Evolutionary conservation across 2,888 invertebrate genomes (phyloP).

Genomic region (Laspeyria flexula): DNA sequence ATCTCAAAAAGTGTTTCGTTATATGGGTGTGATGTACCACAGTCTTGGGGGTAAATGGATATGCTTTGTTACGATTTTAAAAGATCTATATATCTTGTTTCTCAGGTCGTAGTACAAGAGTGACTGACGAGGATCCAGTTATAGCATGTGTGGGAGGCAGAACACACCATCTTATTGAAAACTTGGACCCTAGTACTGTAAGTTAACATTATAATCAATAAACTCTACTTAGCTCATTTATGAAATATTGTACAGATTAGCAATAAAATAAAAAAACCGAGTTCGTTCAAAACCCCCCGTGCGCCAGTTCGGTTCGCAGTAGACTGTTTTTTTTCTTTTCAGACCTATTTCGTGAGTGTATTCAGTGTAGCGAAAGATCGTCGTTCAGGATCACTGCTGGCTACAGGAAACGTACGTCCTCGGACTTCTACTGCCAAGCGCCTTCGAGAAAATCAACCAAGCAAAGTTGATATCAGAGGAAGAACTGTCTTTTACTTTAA

Average conservation of each 20-base stretch:
- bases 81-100: too few relatives aligned
- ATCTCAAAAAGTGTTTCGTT: too few relatives aligned
- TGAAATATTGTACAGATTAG: too few relatives aligned
- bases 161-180: constrained; percentile 79
- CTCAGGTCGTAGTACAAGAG: constrained; percentile 78
- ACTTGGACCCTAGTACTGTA: constrained; percentile 74
- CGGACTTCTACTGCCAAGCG: constrained; percentile 71
- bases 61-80: too few relatives aligned
- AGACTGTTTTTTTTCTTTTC: constrained; percentile 15
- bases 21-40: too few relatives aligned
- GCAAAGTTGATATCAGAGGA: constrained; percentile 65
- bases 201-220: constrained; percentile 22
- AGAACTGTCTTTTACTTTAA: constrained; percentile 75
- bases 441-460: constrained; percentile 69
- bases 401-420: constrained; percentile 67
- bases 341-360: constrained; percentile 77
- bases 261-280: too few relatives aligned
- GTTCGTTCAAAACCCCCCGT: too few relatives aligned
- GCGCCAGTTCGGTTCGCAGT: too few relatives aligned
- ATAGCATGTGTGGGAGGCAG: constrained; percentile 76
- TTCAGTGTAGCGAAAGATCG: constrained; percentile 73
- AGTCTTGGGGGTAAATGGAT: too few relatives aligned
- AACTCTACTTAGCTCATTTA: too few relatives aligned
- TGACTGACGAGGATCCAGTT: constrained; percentile 73
- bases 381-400: constrained; percentile 67